phyloP scores from a whole-genome alignment of 2,113 vertebrate species.

The Eudyptes chrysolophus region DNA sequence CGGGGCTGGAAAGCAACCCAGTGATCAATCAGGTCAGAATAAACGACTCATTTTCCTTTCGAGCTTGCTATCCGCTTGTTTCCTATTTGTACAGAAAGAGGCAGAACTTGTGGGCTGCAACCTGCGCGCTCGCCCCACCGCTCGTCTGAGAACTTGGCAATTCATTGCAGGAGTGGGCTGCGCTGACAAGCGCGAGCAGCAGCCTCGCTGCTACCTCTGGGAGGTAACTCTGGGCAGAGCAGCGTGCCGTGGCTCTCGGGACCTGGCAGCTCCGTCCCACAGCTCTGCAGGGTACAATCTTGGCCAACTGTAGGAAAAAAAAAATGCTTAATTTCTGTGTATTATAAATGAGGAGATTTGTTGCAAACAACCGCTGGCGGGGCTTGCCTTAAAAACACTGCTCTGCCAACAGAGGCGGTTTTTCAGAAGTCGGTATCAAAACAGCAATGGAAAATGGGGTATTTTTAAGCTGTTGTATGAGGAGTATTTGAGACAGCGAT shows the following conservation, averaged over 20 bases:
- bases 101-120: background rate
- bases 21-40: background rate
- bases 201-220: background rate
- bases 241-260: accelerated
- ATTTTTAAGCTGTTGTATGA: background rate
- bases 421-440: background rate
- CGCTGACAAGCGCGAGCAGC: background rate
- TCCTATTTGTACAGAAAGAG: background rate
- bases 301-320: too few relatives aligned
- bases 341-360: background rate
- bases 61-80: background rate
- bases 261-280: background rate
- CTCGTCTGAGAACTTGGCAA: background rate
- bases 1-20: background rate
- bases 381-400: background rate
- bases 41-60: background rate
- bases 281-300: background rate
- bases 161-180: background rate
- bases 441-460: background rate
- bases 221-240: background rate
- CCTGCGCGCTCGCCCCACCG: accelerated
- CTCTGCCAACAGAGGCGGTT: background rate
- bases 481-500: accelerated
- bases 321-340: background rate
- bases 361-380: accelerated